Base-by-base conservation (phyloP, 2,888 invertebrate genomes). In the Leucophenga maculata region DNA sequence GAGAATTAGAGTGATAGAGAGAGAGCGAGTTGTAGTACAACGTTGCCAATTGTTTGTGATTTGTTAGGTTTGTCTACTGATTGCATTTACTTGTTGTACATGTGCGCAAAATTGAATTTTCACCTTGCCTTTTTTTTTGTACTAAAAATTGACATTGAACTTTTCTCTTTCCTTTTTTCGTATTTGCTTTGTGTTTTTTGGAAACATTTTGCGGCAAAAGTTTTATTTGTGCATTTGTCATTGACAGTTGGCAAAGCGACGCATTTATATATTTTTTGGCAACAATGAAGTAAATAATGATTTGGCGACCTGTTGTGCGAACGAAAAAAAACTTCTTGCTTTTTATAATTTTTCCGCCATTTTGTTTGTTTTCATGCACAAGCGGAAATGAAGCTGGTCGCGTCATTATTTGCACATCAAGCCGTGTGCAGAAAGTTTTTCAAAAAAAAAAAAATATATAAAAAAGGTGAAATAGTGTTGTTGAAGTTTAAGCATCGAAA, bases 341-440 rank as follows among this genome's bases (percentile, higher is more conserved):
- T n/a, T 8, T 50, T 11, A 39, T 50, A 50, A n/a, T 50, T 14
- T 50, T 50, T 50, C 48, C 8, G 50, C 18, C 18, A 16, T 50
- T 50, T 50, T 6, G 13, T 48, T 48, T 48, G 6, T 16, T 48
- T 48, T 48, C 11, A 13, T 16, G 1, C 50, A 50, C 50, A n/a
- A 50, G 16, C 50, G 50, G 16, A 50, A 50, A 4, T 50, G 50
- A 50, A 11, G 39, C 39, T 60, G 44, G 60, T 13, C 9, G 18
- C 46, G 48, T 46, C 62, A 64, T 60, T 60, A 60, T 64, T 64
- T 64, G 62, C 62, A 64, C 62, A 64, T 64, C 46, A 64, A 46
- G 62, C 32, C 46, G 62, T n/a, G 22, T 9, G 62, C 20, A 26
- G 6, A 50, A 62, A 64, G 48, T 48, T 64, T 64, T 18, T 20